Evolutionary conservation across 2,888 invertebrate species (phyloP).

Genomic region (Lasius platythorax): DNA sequence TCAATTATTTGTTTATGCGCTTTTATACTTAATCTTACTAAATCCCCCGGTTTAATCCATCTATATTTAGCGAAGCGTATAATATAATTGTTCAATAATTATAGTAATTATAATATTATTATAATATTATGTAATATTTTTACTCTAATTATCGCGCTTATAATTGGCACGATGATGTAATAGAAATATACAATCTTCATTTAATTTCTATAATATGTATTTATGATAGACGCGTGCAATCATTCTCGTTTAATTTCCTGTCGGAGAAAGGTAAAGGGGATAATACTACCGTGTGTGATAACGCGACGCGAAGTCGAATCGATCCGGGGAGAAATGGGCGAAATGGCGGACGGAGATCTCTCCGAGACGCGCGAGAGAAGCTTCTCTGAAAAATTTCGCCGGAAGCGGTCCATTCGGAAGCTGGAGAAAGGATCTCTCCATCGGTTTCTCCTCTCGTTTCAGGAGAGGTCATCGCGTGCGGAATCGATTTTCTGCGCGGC

Average conservation of each 20-base stretch:
- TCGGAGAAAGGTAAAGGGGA: not conserved
- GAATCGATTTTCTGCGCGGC: slow-evolving; percentile 46
- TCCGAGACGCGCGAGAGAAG: not conserved
- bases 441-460: slow-evolving; percentile 37
- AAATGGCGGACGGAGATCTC: slow-evolving; percentile 37
- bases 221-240: not conserved
- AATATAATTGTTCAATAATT: not conserved
- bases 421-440: slow-evolving; percentile 43
- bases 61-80: not conserved
- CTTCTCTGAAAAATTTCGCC: slow-evolving; percentile 47
- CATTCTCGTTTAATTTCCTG: slow-evolving; percentile 24
- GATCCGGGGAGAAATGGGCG: slow-evolving; percentile 31
- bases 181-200: not conserved
- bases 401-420: slow-evolving; percentile 44
- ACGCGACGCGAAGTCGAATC: slow-evolving; percentile 20
- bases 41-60: not conserved
- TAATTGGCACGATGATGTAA: slow-evolving; percentile 16
- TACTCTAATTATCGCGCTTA: slow-evolving; percentile 3
- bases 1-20: not conserved
- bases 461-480: slow-evolving; percentile 36
- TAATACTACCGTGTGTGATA: slow-evolving; percentile 26
- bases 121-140: slow-evolving; percentile 27
- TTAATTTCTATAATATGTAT: slow-evolving; percentile 12
- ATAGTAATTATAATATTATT: slow-evolving; percentile 15
- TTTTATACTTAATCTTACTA: slow-evolving; percentile 4